Base-by-base conservation (phyloP, 2,888 invertebrate species). In the Liopterus haemorrhoidalis region DNA sequence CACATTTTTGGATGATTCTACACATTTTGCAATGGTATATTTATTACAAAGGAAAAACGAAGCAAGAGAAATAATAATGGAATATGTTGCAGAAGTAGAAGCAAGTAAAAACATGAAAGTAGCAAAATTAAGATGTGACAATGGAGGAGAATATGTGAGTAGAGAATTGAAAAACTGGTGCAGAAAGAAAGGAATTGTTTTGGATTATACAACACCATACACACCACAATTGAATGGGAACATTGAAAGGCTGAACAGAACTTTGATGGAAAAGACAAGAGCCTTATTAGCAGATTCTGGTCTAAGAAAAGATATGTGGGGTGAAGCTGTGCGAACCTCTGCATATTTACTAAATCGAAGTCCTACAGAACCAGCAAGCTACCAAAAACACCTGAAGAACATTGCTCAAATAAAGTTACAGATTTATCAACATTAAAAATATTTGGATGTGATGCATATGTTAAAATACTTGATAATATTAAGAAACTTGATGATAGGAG, bases 1-100 rank as follows among this genome's bases (percentile, higher is more conserved):
- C 3, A 31, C 58, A 5, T 59, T 63, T 54, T 42, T 63, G 37
- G 64, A 65, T 54, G 53, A 65, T 25, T 64, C 41, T 52, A 64
- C 59, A 12, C 59, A 64, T 48, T 63, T 57, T 42, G 52, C 55
- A 48, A 57, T 59, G 37, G 56, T 54, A 27, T 63, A 62, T 52
- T 46, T 61, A 30, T 12, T 56, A 12, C 30, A 52, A 50, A 11
- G 19, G 14, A 53, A 54, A 46, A 21, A n/a, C 40, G 55, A 53
- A 46, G 40, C 42, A 8, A 19, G 36, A 53, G 14, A 41, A 14
- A 21, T 28, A 15, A 24, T 46, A 2, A 39, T 16, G 24, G 12
- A 31, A n/a, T 45, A 21, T 38, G 18, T 31, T n/a, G 32, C 22
- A 24, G 24, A 21, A 9, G 37, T 28, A 8, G 22, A 39, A 15